Percentiles rank a stretch among this genome's conserved stretches.
phyloP scores from a whole-genome alignment of 1,140 invertebrate genomes.

The Drosophila obscura region DNA sequence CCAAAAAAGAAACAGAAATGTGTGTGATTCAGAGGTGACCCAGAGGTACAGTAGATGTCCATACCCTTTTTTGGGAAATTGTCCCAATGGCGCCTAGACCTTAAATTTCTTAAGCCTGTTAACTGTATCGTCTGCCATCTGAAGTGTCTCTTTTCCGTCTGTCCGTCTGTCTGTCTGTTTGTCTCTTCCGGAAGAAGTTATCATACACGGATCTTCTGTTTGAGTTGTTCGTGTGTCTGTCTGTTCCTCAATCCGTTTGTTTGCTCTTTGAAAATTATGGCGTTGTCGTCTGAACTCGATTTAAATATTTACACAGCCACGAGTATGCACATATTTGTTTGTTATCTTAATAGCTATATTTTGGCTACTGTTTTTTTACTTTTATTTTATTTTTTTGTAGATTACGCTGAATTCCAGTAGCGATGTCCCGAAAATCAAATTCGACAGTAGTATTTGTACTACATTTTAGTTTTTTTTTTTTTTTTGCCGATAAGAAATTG shows the following conservation, averaged over 20 bases:
- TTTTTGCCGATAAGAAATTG: constrained; percentile 38
- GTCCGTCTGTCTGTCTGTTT: constrained; percentile 9
- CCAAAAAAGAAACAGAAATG: constrained; percentile 12
- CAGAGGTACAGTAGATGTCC: background rate
- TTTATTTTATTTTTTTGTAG: constrained; percentile 48
- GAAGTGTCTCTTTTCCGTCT: too few species aligned
- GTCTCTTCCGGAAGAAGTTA: constrained; percentile 62
- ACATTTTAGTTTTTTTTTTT: constrained; percentile 6
- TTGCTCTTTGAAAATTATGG: constrained; percentile 50
- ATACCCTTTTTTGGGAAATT: constrained; percentile 24
- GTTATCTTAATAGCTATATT: constrained; percentile 64
- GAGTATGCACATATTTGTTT: constrained; percentile 62
- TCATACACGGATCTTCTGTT: constrained; percentile 55
- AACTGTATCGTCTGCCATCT: constrained; percentile 26
- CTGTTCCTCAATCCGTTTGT: constrained; percentile 23
- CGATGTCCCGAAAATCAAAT: constrained; percentile 49
- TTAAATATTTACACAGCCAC: constrained; percentile 74
- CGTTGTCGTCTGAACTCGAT: constrained; percentile 41
- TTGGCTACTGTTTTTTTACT: constrained; percentile 66
- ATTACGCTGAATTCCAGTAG: constrained; percentile 74
- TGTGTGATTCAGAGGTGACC: constrained; percentile 34
- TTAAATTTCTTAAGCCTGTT: constrained; percentile 44
- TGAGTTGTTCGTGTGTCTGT: constrained; percentile 39
- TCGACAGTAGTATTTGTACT: constrained; percentile 32
- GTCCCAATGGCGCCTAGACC: constrained; percentile 49